Conservation (phyloP, 2,113 vertebrate genomes). For the Pristiophorus japonicus region DNA sequence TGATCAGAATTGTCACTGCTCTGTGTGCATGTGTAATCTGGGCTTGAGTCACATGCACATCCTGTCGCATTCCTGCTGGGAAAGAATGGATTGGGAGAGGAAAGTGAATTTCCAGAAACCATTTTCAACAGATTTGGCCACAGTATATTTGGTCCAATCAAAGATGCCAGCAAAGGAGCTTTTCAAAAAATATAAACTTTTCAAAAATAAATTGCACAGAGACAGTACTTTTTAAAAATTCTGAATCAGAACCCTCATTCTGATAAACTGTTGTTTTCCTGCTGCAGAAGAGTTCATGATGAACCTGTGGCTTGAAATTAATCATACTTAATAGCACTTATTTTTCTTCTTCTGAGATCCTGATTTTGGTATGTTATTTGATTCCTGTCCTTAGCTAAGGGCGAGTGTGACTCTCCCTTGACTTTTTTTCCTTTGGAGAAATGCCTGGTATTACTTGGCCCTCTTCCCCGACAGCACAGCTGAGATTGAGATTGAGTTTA, state of each 20-base stretch:
- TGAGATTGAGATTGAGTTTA: neutral
- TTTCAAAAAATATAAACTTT: neutral
- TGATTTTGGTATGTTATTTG: neutral
- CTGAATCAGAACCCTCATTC: neutral
- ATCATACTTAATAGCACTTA: neutral
- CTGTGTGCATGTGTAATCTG: neutral
- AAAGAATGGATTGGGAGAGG: neutral
- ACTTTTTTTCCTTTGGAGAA: neutral
- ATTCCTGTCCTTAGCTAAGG: neutral
- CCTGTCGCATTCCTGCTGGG: neutral
- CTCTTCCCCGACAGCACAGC: neutral
- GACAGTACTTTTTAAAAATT: neutral
- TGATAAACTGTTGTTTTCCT: neutral
- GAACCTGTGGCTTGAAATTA: neutral
- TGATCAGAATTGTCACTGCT: neutral
- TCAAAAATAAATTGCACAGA: neutral
- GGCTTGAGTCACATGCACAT: neutral
- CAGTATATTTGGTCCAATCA: neutral
- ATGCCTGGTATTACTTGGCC: neutral
- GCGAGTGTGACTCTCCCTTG: neutral
- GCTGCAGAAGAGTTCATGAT: neutral
- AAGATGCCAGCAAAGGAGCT: neutral
- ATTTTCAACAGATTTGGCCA: neutral
- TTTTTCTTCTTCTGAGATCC: neutral
- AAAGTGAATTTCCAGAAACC: neutral